Evolutionary conservation across 37 sponge, comb jelly and placozoan genomes (phyloP).

Genomic region (Geodia barretti): DNA sequence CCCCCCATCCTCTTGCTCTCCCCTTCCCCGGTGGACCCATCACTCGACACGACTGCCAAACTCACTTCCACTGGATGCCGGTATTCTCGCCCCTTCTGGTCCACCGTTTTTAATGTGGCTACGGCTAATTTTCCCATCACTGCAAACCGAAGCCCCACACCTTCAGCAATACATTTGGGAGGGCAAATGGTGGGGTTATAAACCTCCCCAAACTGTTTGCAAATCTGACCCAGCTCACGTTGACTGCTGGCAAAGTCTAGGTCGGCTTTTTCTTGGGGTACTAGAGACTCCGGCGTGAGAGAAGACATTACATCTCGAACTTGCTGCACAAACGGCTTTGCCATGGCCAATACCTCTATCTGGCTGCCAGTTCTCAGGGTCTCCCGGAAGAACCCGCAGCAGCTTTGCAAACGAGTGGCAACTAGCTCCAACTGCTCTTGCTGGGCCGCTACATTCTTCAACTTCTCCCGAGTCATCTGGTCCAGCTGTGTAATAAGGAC

Average conservation of each 20-base stretch:
- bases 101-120: background rate
- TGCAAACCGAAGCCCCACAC: background rate
- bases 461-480: constrained; percentile 6
- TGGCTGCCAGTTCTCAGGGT: constrained; percentile 21
- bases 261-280: background rate
- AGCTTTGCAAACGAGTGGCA: constrained; percentile 22
- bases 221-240: background rate
- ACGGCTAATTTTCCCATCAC: background rate
- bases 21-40: background rate
- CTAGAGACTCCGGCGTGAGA: background rate
- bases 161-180: background rate
- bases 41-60: background rate
- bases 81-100: background rate
- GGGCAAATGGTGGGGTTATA: background rate
- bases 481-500: constrained; percentile 9
- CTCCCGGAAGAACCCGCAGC: constrained; percentile 7
- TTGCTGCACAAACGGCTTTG: constrained; percentile 4
- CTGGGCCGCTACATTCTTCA: constrained; percentile 19
- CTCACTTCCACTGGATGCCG: background rate
- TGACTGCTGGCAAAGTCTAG: constrained; percentile 1
- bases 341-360: constrained; percentile 28
- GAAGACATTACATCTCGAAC: background rate
- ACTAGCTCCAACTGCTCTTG: constrained; percentile 12
- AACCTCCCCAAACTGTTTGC: background rate
- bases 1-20: background rate